Conservation (phyloP, 2,888 invertebrate species). For the Chaitophorus viminalis region DNA sequence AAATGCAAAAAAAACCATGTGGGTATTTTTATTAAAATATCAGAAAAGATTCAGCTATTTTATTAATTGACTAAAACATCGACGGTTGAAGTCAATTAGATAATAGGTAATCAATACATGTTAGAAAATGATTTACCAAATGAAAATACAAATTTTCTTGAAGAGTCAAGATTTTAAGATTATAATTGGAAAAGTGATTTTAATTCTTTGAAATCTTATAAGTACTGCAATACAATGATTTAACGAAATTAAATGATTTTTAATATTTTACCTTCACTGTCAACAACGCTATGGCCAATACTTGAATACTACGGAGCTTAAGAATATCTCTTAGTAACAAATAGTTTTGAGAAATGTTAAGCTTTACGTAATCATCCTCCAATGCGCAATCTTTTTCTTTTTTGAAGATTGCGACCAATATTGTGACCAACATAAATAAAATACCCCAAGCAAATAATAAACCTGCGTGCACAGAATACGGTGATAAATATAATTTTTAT, state of each 20-base stretch:
- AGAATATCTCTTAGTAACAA: slow-evolving; percentile 83
- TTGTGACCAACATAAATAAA: slow-evolving; percentile 88
- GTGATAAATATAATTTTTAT: background rate
- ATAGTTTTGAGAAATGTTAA: slow-evolving; percentile 77
- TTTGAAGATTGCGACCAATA: slow-evolving; percentile 69
- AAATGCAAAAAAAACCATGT: background rate
- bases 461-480: slow-evolving; percentile 69
- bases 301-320: slow-evolving; percentile 82
- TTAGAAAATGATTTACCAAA: background rate
- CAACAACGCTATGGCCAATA: slow-evolving; percentile 81
- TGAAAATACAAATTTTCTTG: background rate
- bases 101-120: no score
- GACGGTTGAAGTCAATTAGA: no score
- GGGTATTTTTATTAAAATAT: background rate
- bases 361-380: slow-evolving; percentile 35
- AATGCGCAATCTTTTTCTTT: slow-evolving; percentile 65
- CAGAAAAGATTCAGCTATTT: background rate
- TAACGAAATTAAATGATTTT: no score
- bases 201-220: background rate
- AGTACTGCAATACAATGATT: no score
- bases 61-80: no score
- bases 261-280: slow-evolving; percentile 69
- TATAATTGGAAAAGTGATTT: background rate
- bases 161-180: no score
- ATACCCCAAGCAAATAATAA: slow-evolving; percentile 96